These are phyloP conservation scores for Ectemnius continuus DNA, from an alignment of 2,888 invertebrate genomes.

Conservation along the genomic window DNA sequence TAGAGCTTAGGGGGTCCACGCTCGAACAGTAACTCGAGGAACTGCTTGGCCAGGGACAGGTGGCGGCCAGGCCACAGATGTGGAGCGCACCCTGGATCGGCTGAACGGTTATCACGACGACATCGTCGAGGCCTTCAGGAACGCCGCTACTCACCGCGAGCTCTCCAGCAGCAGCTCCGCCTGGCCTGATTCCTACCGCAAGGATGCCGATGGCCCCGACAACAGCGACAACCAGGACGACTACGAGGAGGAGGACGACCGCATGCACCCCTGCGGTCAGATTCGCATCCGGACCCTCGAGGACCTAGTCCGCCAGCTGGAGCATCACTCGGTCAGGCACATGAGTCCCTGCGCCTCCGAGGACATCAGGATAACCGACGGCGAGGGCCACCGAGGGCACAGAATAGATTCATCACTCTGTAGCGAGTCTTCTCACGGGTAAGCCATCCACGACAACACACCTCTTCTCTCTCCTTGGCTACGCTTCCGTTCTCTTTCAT, in stretches of 20 bases:
- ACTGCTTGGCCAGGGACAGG: conserved; percentile 69
- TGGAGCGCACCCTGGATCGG: conserved; percentile 92
- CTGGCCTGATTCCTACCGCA: conserved; percentile 81
- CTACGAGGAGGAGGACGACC: conserved; percentile 82
- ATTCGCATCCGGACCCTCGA: conserved; percentile 94
- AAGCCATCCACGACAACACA: conserved; percentile 69
- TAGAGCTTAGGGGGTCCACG: not conserved
- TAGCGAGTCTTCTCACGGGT: conserved; percentile 88
- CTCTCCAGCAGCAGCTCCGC: conserved; percentile 82
- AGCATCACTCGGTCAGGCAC: conserved; percentile 91
- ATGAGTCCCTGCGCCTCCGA: conserved; percentile 95
- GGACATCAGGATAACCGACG: conserved; percentile 93
- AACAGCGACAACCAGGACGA: conserved; percentile 84
- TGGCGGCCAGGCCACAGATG: conserved; percentile 85
- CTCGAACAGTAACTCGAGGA: conserved; percentile 20
- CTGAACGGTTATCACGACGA: conserved; percentile 96
- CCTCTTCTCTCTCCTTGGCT: conserved; percentile 32
- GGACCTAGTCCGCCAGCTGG: conserved; percentile 92
- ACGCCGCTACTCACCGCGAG: conserved; percentile 87
- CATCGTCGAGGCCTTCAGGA: conserved; percentile 92
- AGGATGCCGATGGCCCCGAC: conserved; percentile 83
- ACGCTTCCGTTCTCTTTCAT: conserved; percentile 9
- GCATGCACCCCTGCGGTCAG: conserved; percentile 88
- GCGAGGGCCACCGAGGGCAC: conserved; percentile 93
- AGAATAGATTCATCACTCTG: conserved; percentile 87